Evolutionary conservation across 2,888 invertebrate species (phyloP).

Genomic region (Dermolepida albohirtum): DNA sequence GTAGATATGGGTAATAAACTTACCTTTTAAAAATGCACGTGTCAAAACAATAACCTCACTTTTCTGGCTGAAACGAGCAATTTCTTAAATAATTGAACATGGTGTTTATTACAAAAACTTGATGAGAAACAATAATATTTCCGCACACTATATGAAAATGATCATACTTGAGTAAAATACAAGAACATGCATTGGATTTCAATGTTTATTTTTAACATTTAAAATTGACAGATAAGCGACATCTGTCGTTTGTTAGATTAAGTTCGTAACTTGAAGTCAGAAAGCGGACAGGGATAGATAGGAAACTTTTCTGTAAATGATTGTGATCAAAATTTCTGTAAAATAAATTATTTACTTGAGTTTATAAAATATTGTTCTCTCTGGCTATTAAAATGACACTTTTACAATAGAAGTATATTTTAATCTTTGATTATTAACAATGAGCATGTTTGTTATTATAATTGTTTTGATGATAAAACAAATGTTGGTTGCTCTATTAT

Average conservation of each 20-base stretch:
- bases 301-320: no score
- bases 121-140: conserved; percentile 5
- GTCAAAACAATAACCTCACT: conserved; percentile 39
- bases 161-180: conserved; percentile 22
- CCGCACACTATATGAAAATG: conserved; percentile 20
- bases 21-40: conserved; percentile 38
- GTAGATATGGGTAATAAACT: conserved; percentile 14
- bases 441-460: no score
- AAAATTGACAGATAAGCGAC: conserved; percentile 17
- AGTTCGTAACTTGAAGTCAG: background rate
- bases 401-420: no score
- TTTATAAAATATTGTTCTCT: no score
- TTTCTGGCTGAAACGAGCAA: conserved; percentile 1
- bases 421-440: no score
- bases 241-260: conserved; percentile 1
- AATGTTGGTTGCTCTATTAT: no score
- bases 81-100: conserved; percentile 12
- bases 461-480: no score
- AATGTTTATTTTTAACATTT: conserved; percentile 34
- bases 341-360: no score
- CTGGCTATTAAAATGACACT: no score
- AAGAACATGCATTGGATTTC: conserved; percentile 16
- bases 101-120: conserved; percentile 11
- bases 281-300: no score
- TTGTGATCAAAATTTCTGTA: no score